phyloP scores from a whole-genome alignment of 2,888 invertebrate species.

The Drosophila ustulata region DNA sequence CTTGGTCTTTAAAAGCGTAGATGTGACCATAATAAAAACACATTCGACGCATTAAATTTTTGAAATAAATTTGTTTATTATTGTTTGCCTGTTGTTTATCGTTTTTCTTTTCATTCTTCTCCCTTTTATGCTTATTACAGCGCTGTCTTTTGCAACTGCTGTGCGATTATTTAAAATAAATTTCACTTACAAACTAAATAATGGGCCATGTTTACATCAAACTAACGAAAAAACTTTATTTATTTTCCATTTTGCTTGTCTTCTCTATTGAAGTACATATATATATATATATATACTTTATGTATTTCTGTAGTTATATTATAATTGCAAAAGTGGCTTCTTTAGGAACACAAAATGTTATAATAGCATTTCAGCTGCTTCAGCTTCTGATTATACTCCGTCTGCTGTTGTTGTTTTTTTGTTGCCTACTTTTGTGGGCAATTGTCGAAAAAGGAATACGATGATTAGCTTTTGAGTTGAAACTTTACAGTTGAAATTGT shows the following conservation, averaged over 20 bases:
- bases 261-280: slow-evolving; percentile 20
- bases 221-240: slow-evolving; percentile 47
- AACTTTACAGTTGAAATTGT: slow-evolving; percentile 33
- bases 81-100: slow-evolving; percentile 62
- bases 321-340: slow-evolving; percentile 65
- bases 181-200: slow-evolving; percentile 74
- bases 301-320: slow-evolving; percentile 32
- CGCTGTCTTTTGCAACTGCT: slow-evolving; percentile 40
- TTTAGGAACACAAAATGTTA: slow-evolving; percentile 69
- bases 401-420: slow-evolving; percentile 2
- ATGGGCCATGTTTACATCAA: slow-evolving; percentile 67
- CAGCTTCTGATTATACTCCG: neutral
- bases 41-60: slow-evolving; percentile 40
- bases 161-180: slow-evolving; percentile 60
- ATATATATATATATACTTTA: slow-evolving; percentile 25
- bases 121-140: slow-evolving; percentile 26
- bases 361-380: slow-evolving; percentile 25
- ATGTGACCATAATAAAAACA: slow-evolving; percentile 15
- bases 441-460: slow-evolving; percentile 4
- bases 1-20: neutral
- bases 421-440: slow-evolving; percentile 48
- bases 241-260: slow-evolving; percentile 24
- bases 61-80: slow-evolving; percentile 78
- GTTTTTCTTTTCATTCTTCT: slow-evolving; percentile 21
- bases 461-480: slow-evolving; percentile 33